Evolutionary conservation across 1,140 invertebrate species (phyloP).

Genomic region (Cylas formicarius): DNA sequence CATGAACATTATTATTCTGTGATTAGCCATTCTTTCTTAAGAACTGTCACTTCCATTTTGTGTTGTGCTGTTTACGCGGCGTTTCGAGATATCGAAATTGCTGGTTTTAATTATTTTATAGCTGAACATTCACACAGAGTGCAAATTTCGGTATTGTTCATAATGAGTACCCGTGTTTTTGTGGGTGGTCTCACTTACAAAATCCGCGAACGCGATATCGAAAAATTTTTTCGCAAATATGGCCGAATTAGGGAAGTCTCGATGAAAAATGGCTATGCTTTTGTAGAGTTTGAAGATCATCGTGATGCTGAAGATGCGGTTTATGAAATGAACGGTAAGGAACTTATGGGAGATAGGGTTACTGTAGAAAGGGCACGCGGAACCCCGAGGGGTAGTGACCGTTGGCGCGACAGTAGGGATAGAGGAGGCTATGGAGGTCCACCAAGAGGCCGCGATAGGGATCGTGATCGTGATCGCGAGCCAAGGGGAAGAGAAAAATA

Average conservation of each 20-base stretch:
- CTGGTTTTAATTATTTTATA: too few relatives aligned
- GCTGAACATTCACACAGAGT: too few relatives aligned
- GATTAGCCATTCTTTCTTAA: too few relatives aligned
- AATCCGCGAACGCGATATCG: conserved; percentile 91
- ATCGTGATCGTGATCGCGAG: conserved; percentile 40
- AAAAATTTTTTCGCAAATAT: conserved; percentile 96
- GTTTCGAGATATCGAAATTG: too few relatives aligned
- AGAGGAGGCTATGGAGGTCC: conserved; percentile 19
- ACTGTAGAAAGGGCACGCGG: conserved; percentile 78
- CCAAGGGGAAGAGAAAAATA: conserved; percentile 53
- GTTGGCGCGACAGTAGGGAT: conserved; percentile 33
- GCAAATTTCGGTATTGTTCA: too few relatives aligned
- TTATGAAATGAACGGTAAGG: conserved; percentile 95
- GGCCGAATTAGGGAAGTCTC: conserved; percentile 93
- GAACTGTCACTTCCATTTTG: too few relatives aligned
- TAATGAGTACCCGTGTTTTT: conserved; percentile 88
- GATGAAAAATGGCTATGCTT: conserved; percentile 98
- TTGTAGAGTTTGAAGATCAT: conserved; percentile 91
- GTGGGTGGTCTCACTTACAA: conserved; percentile 91
- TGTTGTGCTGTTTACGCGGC: too few relatives aligned
- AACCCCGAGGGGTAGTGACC: conserved; percentile 56
- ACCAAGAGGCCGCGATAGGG: conserved; percentile 36
- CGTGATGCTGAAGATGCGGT: conserved; percentile 98
- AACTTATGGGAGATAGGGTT: conserved; percentile 86
- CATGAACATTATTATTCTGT: too few relatives aligned